Conservation (phyloP, 2,888 invertebrate species). For the Eueremaeus valkanovi region DNA sequence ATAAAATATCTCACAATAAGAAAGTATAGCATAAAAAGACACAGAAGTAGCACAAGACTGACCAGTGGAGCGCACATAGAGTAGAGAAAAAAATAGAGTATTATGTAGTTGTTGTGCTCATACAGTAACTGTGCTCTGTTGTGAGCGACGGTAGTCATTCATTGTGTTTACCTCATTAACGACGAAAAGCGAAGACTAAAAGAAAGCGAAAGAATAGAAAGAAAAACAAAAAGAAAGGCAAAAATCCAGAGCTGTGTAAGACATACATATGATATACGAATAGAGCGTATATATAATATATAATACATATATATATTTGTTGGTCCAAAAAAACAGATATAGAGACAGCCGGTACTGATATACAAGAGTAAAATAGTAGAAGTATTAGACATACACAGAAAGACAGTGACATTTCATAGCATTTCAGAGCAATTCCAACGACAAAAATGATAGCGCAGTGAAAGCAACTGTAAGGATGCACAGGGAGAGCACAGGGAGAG, state of each 20-base stretch:
- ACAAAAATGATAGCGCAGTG: slow-evolving; percentile 27
- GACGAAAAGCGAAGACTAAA: slow-evolving; percentile 8
- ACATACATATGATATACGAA: not conserved
- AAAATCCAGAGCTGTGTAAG: not conserved
- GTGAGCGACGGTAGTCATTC: slow-evolving; percentile 20
- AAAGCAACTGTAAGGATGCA: slow-evolving; percentile 30
- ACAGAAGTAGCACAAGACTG: slow-evolving; percentile 3
- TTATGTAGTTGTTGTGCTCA: not conserved
- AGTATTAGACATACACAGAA: slow-evolving; percentile 1
- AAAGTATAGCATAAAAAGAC: not conserved
- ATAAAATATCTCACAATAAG: too few relatives aligned
- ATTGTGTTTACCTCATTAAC: slow-evolving; percentile 35
- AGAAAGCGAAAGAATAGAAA: not conserved
- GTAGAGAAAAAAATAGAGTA: slow-evolving; percentile 13
- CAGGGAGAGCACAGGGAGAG: slow-evolving; percentile 15
- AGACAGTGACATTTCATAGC: slow-evolving; percentile 20
- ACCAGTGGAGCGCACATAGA: slow-evolving; percentile 32
- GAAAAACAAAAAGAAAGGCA: slow-evolving; percentile 9
- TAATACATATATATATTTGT: slow-evolving; percentile 8
- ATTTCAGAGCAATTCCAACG: not conserved
- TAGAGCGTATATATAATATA: not conserved
- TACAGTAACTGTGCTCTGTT: not conserved
- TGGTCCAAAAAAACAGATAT: slow-evolving; percentile 18
- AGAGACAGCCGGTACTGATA: slow-evolving; percentile 13
- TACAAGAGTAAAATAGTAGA: too few relatives aligned